These are phyloP conservation scores for Lacerta bilineata DNA, from an alignment of 2,797 vertebrate species.

Conservation along the genomic window DNA sequence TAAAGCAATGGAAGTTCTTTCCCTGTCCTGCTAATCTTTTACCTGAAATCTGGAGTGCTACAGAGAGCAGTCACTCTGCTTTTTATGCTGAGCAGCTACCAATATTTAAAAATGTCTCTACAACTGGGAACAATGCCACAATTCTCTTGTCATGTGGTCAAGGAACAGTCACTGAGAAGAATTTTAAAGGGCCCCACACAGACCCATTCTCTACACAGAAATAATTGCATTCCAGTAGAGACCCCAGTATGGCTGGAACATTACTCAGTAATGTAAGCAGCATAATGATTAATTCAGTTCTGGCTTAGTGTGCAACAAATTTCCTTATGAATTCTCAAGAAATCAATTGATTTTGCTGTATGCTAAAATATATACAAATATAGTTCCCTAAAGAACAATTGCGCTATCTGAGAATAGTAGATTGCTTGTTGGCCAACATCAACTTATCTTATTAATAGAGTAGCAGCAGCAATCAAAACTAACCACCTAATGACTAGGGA, in stretches of 20 bases:
- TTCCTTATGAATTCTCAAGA: slow-evolving; percentile 3
- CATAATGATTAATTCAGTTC: slow-evolving; percentile 1
- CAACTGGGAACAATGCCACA: background rate
- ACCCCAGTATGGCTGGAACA: background rate
- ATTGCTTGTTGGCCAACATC: background rate
- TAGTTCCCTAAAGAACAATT: slow-evolving; percentile 16
- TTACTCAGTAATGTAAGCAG: background rate
- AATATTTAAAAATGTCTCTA: slow-evolving; percentile 1
- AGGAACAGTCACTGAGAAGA: background rate
- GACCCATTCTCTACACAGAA: background rate
- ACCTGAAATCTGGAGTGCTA: background rate
- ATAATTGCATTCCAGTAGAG: background rate
- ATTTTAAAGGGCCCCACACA: background rate
- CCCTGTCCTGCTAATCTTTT: background rate
- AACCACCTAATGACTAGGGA: background rate
- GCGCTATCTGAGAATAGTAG: background rate
- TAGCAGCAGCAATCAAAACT: slow-evolving; percentile 10
- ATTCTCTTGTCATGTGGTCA: background rate
- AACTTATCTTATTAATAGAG: slow-evolving; percentile 22
- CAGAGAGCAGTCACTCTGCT: background rate
- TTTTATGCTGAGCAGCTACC: background rate
- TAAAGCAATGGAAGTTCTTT: background rate
- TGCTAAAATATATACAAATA: slow-evolving; percentile 17
- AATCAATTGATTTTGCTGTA: slow-evolving; percentile 25
- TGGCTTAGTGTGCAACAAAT: background rate